phyloP scores from a whole-genome alignment of 23 tunicate species.

The Diplosoma virens region DNA sequence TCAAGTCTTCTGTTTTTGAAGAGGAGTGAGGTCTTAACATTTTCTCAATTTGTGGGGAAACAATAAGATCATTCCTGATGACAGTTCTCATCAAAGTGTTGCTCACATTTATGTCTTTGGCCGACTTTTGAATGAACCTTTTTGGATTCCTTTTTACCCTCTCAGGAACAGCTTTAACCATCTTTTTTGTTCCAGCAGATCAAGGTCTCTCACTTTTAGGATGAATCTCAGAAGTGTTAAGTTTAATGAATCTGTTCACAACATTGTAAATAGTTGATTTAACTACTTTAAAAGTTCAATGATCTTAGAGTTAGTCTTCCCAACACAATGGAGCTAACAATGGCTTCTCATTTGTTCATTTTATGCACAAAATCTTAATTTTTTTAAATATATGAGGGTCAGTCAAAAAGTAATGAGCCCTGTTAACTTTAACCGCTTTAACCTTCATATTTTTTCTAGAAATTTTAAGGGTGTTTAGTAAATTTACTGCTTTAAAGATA shows the following conservation, averaged over 20 bases:
- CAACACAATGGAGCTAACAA: not conserved
- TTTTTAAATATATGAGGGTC: no score
- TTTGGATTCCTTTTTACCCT: conserved; percentile 4
- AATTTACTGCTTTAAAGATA: no score
- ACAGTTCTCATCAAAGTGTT: not conserved
- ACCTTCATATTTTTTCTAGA: no score
- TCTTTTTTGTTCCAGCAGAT: conserved; percentile 4
- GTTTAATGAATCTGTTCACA: not conserved
- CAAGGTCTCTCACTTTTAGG: not conserved
- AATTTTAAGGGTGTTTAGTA: no score
- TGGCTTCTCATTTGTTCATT: not conserved
- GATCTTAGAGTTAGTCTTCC: not conserved
- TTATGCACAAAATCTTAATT: not conserved
- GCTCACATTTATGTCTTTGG: conserved; percentile 9
- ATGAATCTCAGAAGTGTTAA: not conserved
- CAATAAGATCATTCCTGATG: conserved; percentile 1
- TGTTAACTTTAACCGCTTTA: no score
- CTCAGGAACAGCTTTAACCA: not conserved
- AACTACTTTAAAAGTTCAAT: not conserved
- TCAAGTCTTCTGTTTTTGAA: not conserved
- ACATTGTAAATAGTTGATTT: not conserved
- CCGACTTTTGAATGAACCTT: not conserved
- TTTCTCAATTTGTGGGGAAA: not conserved
- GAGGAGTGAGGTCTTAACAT: not conserved
- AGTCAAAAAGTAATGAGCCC: no score